Evolutionary conservation across 2,113 vertebrate genomes (phyloP).

Genomic region (Actenoides hombroni): DNA sequence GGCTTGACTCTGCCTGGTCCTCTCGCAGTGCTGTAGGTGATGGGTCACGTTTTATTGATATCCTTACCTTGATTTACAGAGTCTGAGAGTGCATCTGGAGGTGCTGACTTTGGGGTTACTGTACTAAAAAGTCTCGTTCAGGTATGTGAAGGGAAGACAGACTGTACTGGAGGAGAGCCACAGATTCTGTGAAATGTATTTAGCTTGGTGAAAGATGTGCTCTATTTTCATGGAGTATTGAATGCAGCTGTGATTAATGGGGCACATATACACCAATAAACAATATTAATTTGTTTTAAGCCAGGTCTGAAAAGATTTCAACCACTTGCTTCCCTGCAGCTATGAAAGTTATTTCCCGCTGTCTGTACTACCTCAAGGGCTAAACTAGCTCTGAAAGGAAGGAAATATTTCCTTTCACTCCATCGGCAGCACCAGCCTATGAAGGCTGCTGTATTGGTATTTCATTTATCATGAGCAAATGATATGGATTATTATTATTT

Average conservation of each 20-base stretch:
- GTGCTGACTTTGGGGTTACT: background rate
- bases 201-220: constrained; percentile 40
- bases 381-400: constrained; percentile 42
- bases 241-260: constrained; percentile 64
- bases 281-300: constrained; percentile 61
- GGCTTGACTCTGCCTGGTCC: background rate
- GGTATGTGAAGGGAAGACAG: background rate
- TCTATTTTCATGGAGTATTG: constrained; percentile 36
- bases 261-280: constrained; percentile 52
- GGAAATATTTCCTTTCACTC: constrained; percentile 6
- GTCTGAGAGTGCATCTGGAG: background rate
- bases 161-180: background rate
- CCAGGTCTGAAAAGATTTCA: constrained; percentile 52
- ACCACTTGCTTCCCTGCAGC: constrained; percentile 35
- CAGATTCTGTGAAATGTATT: background rate
- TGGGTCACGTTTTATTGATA: background rate
- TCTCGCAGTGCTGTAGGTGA: background rate
- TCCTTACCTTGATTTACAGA: background rate
- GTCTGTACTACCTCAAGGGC: constrained; percentile 12
- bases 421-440: background rate
- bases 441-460: background rate
- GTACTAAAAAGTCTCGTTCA: background rate
- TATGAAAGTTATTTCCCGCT: constrained; percentile 53
- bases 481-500: constrained; percentile 4
- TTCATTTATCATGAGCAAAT: constrained; percentile 37